These are phyloP conservation scores for Antigone vipio DNA, from an alignment of 2,113 vertebrate species.

Conservation along the genomic window DNA sequence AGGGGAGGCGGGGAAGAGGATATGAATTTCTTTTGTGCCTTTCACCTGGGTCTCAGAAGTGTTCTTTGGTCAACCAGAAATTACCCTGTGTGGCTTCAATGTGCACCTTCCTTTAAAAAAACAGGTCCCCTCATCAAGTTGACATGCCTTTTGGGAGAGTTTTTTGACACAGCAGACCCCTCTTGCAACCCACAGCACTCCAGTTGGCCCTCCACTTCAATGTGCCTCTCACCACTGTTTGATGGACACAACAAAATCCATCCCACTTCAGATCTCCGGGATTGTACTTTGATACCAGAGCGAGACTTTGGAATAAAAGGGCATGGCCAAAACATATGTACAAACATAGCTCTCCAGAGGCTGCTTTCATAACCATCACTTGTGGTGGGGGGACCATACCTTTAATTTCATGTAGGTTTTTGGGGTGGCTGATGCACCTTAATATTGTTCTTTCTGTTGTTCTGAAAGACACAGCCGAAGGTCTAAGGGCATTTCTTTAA, in stretches of 20 bases:
- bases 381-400: too few relatives aligned
- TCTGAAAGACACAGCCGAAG: background rate
- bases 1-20: background rate
- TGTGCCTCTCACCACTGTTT: background rate
- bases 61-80: background rate
- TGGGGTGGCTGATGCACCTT: background rate
- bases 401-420: background rate
- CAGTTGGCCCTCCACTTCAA: background rate
- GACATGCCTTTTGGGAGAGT: background rate
- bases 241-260: rapidly evolving
- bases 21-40: background rate
- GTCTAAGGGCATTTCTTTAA: background rate
- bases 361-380: background rate
- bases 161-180: background rate
- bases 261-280: background rate
- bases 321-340: rapidly evolving
- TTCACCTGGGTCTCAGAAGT: background rate
- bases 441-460: background rate
- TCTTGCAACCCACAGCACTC: background rate
- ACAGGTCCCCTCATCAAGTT: too few relatives aligned
- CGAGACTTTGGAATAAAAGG: background rate
- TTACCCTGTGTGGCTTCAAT: background rate
- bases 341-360: background rate
- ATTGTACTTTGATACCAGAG: background rate
- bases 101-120: background rate